Evolutionary conservation across 1,140 invertebrate species (phyloP).

Genomic region (Hypothenemus hampei): DNA sequence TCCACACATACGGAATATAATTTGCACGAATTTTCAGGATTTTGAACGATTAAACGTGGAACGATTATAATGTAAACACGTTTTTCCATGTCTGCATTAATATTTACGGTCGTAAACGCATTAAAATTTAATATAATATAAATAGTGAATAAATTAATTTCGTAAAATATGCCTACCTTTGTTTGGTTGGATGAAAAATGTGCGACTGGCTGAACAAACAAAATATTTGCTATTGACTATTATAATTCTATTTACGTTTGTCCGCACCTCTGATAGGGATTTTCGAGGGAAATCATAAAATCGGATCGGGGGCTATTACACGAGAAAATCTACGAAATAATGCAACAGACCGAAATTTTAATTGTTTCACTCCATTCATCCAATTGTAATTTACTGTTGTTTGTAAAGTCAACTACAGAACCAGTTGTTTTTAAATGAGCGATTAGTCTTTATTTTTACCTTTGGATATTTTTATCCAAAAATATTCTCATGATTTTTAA

Average conservation of each 20-base stretch:
- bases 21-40: constrained; percentile 24
- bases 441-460: too few species aligned
- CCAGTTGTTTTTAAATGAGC: too few species aligned
- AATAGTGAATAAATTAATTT: constrained; percentile 34
- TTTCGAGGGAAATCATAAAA: constrained; percentile 42
- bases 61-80: constrained; percentile 27
- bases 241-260: constrained; percentile 44
- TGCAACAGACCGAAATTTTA: constrained; percentile 46
- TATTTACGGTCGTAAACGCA: constrained; percentile 28
- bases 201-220: constrained; percentile 43
- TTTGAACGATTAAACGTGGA: constrained; percentile 14
- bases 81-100: constrained; percentile 30
- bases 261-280: constrained; percentile 39
- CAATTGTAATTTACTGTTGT: neutral
- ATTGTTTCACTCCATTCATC: constrained; percentile 36
- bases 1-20: constrained; percentile 14
- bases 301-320: constrained; percentile 34
- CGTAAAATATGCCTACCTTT: constrained; percentile 41
- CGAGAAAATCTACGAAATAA: constrained; percentile 32
- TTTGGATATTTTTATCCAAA: too few species aligned
- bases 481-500: too few species aligned
- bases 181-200: constrained; percentile 43
- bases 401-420: too few species aligned
- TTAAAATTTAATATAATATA: constrained; percentile 30
- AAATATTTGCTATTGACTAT: constrained; percentile 42